These are phyloP conservation scores for Cyclura pinguis DNA, from an alignment of 2,797 vertebrate species.

Conservation along the genomic window DNA sequence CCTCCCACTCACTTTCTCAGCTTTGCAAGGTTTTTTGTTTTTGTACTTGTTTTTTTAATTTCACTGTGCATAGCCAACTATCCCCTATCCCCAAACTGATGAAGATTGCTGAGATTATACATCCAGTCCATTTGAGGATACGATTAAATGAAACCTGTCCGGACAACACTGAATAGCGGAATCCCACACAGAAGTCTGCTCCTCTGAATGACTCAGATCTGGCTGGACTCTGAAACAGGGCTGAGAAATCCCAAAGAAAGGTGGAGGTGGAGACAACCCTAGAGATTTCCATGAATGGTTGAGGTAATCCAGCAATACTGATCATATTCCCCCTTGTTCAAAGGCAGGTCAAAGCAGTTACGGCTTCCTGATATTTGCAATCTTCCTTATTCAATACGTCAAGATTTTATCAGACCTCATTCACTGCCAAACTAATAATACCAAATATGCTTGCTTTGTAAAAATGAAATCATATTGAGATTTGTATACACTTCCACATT, in stretches of 20 bases:
- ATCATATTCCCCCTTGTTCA: background rate
- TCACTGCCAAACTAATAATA: conserved; percentile 12
- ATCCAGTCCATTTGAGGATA: conserved; percentile 1
- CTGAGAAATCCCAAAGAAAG: background rate
- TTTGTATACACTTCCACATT: background rate
- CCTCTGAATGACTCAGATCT: conserved; percentile 35
- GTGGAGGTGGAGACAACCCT: background rate
- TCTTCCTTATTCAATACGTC: background rate
- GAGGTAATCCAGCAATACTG: conserved; percentile 11
- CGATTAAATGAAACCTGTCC: conserved; percentile 8
- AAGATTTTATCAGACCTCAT: background rate
- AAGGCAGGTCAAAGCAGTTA: conserved; percentile 5
- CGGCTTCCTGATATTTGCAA: conserved; percentile 11
- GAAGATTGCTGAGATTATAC: conserved; percentile 9
- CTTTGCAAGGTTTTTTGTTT: background rate
- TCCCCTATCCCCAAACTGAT: background rate
- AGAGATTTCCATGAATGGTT: conserved; percentile 7
- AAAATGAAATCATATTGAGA: background rate
- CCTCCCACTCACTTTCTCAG: background rate
- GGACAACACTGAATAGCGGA: conserved; percentile 15
- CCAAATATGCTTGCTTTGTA: background rate
- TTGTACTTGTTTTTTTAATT: background rate
- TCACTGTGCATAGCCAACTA: background rate
- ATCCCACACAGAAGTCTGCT: conserved; percentile 29
- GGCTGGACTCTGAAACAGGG: conserved; percentile 7